A percentile compares a stretch with the other conserved stretches of the same genome.
These are phyloP conservation scores for Petrosia ficiformis DNA, from an alignment of 37 sponge, comb jelly and placozoan genomes.

Conservation along the genomic window DNA sequence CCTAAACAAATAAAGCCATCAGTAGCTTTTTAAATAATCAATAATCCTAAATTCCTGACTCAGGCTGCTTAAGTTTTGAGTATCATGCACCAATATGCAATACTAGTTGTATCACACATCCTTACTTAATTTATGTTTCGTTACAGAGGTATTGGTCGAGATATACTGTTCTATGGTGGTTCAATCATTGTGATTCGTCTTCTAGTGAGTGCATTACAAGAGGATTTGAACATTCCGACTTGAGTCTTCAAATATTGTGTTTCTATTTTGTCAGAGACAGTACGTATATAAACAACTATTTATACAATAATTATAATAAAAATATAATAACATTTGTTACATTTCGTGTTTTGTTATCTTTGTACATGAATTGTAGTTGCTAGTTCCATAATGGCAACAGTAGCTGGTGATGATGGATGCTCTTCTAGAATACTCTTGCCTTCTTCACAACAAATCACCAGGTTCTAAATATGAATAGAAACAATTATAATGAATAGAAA, in stretches of 20 bases:
- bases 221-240: too few relatives aligned
- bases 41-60: too few relatives aligned
- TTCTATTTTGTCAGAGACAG: background rate
- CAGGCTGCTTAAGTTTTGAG: too few relatives aligned
- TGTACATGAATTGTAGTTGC: conserved; percentile 11
- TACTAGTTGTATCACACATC: too few relatives aligned
- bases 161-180: conserved; percentile 35
- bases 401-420: conserved; percentile 39
- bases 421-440: conserved; percentile 43
- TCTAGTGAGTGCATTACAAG: conserved; percentile 5
- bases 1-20: too few relatives aligned
- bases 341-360: background rate
- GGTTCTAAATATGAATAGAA: too few relatives aligned
- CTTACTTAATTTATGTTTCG: background rate
- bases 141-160: conserved; percentile 36
- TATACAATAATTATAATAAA: background rate
- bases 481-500: too few relatives aligned
- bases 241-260: background rate
- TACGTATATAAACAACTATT: background rate
- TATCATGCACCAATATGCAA: too few relatives aligned
- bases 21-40: too few relatives aligned
- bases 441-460: conserved; percentile 60
- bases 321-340: conserved; percentile 9
- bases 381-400: conserved; percentile 19
- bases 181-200: conserved; percentile 25